phyloP scores from a whole-genome alignment of 1,140 invertebrate genomes.

The Drosophila eugracilis region DNA sequence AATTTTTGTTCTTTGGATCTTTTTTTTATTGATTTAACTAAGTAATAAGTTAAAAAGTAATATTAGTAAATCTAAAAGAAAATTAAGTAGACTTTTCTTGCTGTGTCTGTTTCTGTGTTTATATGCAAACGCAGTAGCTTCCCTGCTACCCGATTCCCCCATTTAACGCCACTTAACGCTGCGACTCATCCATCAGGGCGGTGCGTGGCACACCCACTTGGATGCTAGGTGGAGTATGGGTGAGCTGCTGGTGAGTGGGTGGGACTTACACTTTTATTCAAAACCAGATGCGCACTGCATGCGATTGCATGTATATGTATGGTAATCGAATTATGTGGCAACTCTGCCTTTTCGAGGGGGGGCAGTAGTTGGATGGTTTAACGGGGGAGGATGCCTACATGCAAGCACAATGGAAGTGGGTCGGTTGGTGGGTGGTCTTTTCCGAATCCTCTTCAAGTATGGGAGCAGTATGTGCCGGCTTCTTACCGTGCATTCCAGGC shows the following conservation, averaged over 20 bases:
- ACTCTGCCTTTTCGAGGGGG: constrained; percentile 32
- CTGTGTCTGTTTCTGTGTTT: not conserved
- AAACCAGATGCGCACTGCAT: constrained; percentile 44
- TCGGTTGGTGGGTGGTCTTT: not conserved
- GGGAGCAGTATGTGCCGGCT: not conserved
- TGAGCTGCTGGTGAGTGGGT: not conserved
- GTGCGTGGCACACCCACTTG: constrained; percentile 1
- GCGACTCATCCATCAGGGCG: constrained; percentile 20
- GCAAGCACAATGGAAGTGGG: constrained; percentile 5
- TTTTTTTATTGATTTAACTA: no score
- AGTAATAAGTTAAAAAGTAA: no score
- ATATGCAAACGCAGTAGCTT: not conserved
- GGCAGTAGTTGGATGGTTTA: not conserved
- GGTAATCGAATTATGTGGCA: constrained; percentile 78
- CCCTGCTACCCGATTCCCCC: not conserved
- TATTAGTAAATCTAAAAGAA: no score
- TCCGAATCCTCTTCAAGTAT: no score
- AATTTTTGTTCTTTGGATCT: no score
- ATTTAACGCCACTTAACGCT: constrained; percentile 31
- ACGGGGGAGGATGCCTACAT: not conserved
- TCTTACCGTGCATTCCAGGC: not conserved
- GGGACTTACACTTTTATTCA: constrained; percentile 30
- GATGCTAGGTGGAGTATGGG: not conserved
- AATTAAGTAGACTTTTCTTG: not conserved
- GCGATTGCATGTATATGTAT: constrained; percentile 57